Base-by-base conservation (phyloP, 2,888 invertebrate species). In the Elmis aenea region DNA sequence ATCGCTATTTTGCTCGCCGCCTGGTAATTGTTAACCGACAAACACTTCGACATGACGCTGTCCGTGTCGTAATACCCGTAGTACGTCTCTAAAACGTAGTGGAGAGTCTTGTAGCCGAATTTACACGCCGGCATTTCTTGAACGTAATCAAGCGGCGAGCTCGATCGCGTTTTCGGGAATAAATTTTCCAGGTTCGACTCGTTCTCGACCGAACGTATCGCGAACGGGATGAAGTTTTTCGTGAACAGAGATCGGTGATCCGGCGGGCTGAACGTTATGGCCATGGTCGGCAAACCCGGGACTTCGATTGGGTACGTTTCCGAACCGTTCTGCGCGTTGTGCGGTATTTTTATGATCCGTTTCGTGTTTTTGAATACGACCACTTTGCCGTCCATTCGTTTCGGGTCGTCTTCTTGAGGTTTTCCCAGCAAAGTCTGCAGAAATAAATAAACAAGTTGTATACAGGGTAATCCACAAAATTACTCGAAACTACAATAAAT, bases 361-460 rank as follows among this genome's bases (percentile, higher is more conserved):
- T 79, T 82, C 1, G 81, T 81, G 5, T 81, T 82, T 59, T 83
- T 82, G 61, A 83, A 74, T 63, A 83, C 73, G 13, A 84, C 75
- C 5, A 83, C 64, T 51, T 67, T 75, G 33, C 72, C 75, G 27
- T 79, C 76, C 32, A 75, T 71, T 14, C 69, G 72, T 28, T 70
- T 71, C 48, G 74, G 71, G 32, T 77, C 76, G 42, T 76, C 77
- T 11, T 75, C 64, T 5, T 71, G 75, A 25, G 71, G 68, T 46
- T 69, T 69, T 2, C 73, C 74, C 60, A 83, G 62, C 26, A 68
- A 54, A 11, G 65, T 65, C 67, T 81, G 80, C 53, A 57, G 55
- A 48, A 28, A 35, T 33, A 45, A 32, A 28, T 2, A 35, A 31
- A 30, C 8, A n/a, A n/a, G n/a, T n/a, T n/a, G n/a, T n/a, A n/a